Evolutionary conservation across 2,888 invertebrate species (phyloP), one percentile per base, ranked within the genome.

Genomic region (Metalampra italica): DNA sequence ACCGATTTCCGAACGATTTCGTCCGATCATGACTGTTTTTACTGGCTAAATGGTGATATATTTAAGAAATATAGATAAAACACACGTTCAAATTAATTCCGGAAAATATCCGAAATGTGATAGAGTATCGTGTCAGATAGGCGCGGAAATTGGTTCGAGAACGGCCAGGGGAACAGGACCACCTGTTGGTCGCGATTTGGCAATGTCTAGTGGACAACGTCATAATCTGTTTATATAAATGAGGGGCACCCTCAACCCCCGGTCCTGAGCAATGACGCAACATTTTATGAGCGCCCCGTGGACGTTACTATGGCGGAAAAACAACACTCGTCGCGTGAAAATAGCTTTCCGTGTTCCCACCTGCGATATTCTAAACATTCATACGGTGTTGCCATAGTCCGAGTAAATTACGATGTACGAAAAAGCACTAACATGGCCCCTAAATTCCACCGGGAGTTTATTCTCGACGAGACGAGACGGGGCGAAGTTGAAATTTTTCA

Each of bases 171-270:
- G 46, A 65, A 64, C 55, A 56, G 60, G 68, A 78, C 85, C 85
- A 89, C 87, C 87, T 86, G 88, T 86, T 89, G 87, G 71, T 63
- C 69, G 69, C 75, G 72, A 75, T 83, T 82, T 75, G 76, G 71
- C 75, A 71, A 77, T 78, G 79, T 75, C 78, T 73, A 71, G 70
- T 71, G 75, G 78, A 71, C 71, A 78, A 66, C 81, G 83, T 82
- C 85, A 82, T 79, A 75, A 82, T 81, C 81, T 89, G 88, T 89
- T 88, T 89, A 89, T 89, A 89, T 88, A 80, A 81, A 82, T 75
- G 76, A 78, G 75, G 62, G 60, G 43, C 7, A 74, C 76, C 78
- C 77, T 74, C 72, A 62, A 65, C 57, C 59, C 62, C 34, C 37
- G 8, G 36, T 22, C 43, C 61, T 68, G 68, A 60, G 69, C 68